These are phyloP conservation scores for Herpailurus yagouaroundi DNA, from an alignment of 2,113 vertebrate species.

Conservation along the genomic window DNA sequence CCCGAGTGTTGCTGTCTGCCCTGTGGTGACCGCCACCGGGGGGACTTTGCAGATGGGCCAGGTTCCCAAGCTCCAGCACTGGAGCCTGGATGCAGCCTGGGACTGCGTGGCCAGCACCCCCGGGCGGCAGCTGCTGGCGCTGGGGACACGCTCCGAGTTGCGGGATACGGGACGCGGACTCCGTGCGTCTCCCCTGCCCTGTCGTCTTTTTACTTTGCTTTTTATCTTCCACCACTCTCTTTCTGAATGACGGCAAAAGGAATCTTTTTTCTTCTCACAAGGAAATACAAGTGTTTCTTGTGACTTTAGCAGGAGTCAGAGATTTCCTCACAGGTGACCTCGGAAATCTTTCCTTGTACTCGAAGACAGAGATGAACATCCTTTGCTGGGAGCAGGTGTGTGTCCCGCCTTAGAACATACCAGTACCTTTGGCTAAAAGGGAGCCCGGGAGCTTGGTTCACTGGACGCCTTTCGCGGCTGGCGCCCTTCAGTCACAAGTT, in stretches of 20 bases:
- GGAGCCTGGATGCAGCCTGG: not conserved
- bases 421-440: not conserved
- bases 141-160: not conserved
- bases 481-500: too few species aligned
- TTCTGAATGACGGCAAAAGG: not conserved
- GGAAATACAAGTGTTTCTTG: not conserved
- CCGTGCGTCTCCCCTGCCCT: not conserved
- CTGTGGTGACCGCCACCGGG: fast-evolving
- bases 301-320: not conserved
- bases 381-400: not conserved
- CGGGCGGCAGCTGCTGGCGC: not conserved
- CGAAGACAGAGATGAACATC: not conserved
- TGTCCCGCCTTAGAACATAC: not conserved
- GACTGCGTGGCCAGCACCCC: not conserved
- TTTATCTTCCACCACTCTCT: not conserved
- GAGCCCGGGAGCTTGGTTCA: not conserved
- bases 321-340: not conserved
- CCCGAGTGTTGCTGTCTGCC: not conserved
- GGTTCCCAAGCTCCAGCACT: not conserved
- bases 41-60: not conserved
- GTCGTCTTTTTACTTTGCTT: not conserved
- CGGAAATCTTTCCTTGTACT: not conserved
- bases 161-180: fast-evolving
- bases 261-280: not conserved
- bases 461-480: not conserved